Base-by-base conservation (phyloP, 2,113 vertebrate species). In the Cheirogaleus medius region DNA sequence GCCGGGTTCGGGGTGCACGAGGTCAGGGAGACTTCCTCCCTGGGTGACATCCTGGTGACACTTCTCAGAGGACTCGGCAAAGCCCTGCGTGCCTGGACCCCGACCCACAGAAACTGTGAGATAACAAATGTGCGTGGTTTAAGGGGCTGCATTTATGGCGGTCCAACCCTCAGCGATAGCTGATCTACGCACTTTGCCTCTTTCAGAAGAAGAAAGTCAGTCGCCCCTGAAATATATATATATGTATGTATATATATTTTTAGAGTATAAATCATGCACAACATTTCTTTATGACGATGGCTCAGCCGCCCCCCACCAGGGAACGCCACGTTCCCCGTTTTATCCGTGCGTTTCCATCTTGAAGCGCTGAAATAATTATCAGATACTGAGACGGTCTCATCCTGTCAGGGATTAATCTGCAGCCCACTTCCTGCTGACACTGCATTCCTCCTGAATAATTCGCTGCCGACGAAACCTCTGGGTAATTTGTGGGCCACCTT, bases 401-500 rank as follows among this genome's bases (percentile, higher is more conserved):
- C 73, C 77, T 34, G 37, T 14, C 44, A 13, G 74, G 73, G 52
- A 84, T 88, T 77, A 29, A 89, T 47, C 42, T 2, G 14, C 1
- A 5, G 47, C 25, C 47, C 7, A 1, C 42, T 91, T 90, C 71
- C 88, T 68, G 87, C 94, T 93, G 90, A 90, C 32, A 15, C 39
- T 37, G 84, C 84, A 29, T 25, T 96, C 71, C 66, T 63, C 17
- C 0, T 47, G 81, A 87, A 76, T 84, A 64, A 96, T 92, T 73
- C 64, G 90, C 76, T 80, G 83, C 87, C 52, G 2, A 56, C 25
- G 49, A 96, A 90, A 87, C 77, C 47, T 29, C 91, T 71, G 87
- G 87, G 52, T 96, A 85, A 96, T 96, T 89, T 97, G 95, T 52
- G 47, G 83, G 39, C 95, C 54, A 63, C 81, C 82, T 87, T 91